phyloP scores from a whole-genome alignment of 2,797 vertebrate genomes.

The Phrynocephalus guinanensis region DNA sequence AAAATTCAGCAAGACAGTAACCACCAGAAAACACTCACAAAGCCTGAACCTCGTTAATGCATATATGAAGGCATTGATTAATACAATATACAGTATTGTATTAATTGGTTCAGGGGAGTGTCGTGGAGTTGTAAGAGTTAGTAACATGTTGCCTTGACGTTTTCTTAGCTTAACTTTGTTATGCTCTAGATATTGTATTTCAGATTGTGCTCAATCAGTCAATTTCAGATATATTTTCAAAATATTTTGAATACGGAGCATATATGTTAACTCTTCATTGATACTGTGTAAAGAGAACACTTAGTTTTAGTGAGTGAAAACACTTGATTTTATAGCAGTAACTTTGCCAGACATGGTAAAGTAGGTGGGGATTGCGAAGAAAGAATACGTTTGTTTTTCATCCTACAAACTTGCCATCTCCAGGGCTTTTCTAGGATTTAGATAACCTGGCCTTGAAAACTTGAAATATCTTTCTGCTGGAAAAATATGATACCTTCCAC shows the following conservation, averaged over 20 bases:
- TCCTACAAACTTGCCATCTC: neutral
- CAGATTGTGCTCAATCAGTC: neutral
- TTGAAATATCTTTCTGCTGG: neutral
- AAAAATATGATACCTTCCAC: neutral
- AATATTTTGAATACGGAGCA: neutral
- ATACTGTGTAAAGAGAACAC: neutral
- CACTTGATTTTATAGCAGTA: neutral
- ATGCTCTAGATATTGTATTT: neutral
- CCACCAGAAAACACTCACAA: neutral
- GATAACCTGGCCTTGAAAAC: neutral
- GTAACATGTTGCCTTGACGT: neutral
- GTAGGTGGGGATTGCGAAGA: neutral
- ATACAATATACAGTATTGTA: neutral
- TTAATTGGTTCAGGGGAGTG: neutral
- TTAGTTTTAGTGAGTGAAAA: neutral
- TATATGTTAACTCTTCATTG: neutral
- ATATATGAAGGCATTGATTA: neutral
- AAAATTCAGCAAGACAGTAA: constrained; percentile 56
- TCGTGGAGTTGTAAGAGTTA: neutral
- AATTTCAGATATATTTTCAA: neutral
- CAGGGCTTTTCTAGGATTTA: neutral
- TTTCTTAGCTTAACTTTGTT: constrained; percentile 1
- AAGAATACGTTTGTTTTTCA: neutral
- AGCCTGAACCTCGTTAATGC: neutral
- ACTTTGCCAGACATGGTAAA: neutral